Percentiles rank a stretch among this genome's conserved stretches.
Evolutionary conservation across 2,797 vertebrate species (phyloP).

Genomic region (Sarcoramphus papa): DNA sequence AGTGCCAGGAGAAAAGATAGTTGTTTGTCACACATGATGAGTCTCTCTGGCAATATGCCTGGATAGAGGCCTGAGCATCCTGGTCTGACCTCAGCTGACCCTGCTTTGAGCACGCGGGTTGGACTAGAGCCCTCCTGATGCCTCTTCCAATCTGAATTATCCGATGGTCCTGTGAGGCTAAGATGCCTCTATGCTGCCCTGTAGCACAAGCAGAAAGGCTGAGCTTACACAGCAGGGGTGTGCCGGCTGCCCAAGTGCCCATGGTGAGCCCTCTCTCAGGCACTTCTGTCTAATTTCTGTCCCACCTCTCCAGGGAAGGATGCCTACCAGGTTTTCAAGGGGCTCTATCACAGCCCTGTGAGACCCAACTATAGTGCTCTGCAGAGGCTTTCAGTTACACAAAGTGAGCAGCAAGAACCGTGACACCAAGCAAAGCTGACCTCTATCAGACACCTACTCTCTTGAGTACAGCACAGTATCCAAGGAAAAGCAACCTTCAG

Average conservation of each 20-base stretch:
- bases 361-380: background rate
- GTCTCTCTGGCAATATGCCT: background rate
- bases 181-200: background rate
- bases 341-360: background rate
- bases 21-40: background rate
- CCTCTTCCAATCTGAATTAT: background rate
- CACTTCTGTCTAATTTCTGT: background rate
- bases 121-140: background rate
- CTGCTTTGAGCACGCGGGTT: background rate
- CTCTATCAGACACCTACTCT: background rate
- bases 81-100: background rate
- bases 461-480: background rate
- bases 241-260: background rate
- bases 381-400: background rate
- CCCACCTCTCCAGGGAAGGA: background rate
- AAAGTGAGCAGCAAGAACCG: background rate
- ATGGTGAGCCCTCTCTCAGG: background rate
- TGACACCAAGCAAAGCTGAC: background rate
- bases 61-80: background rate
- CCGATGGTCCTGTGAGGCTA: rapidly evolving
- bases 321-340: background rate
- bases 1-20: background rate
- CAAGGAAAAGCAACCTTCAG: background rate
- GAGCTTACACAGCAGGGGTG: background rate
- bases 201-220: background rate